These are phyloP conservation scores for Artemia franciscana DNA, from an alignment of 1,140 invertebrate species.

Conservation along the genomic window DNA sequence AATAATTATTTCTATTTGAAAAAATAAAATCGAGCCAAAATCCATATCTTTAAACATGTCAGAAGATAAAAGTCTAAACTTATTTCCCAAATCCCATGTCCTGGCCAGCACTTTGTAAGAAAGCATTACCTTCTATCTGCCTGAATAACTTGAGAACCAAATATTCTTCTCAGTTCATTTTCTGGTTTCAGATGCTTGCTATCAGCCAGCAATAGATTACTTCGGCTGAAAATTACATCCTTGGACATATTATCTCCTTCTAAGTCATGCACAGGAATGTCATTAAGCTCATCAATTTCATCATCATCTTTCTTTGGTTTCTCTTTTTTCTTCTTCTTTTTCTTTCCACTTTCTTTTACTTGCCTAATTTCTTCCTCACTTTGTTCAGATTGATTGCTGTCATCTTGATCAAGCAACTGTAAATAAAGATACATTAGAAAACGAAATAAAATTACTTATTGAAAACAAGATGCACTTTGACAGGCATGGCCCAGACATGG, in stretches of 20 bases:
- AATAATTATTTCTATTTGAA: too few relatives aligned
- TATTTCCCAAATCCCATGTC: too few relatives aligned
- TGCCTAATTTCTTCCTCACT: neutral
- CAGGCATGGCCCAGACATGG: too few relatives aligned
- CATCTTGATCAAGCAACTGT: too few relatives aligned
- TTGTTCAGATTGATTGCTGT: too few relatives aligned
- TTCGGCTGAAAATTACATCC: neutral
- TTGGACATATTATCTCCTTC: neutral
- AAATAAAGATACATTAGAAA: neutral
- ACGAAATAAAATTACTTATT: neutral
- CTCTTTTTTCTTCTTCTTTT: neutral
- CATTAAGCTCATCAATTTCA: neutral
- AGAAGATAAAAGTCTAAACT: too few relatives aligned
- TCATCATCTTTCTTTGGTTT: neutral
- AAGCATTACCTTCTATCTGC: conserved; percentile 30
- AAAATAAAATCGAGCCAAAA: too few relatives aligned
- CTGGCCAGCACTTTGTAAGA: too few relatives aligned
- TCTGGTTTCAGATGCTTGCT: conserved; percentile 52
- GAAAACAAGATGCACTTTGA: too few relatives aligned
- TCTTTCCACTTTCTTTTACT: neutral
- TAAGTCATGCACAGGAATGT: neutral
- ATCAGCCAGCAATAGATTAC: conserved; percentile 23
- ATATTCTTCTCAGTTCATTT: conserved; percentile 60
- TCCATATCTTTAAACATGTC: too few relatives aligned
- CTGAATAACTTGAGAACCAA: conserved; percentile 53